Evolutionary conservation across 2,113 vertebrate genomes (phyloP), one percentile per base, ranked within the genome.

Genomic region (Romanogobio albipinnatus): DNA sequence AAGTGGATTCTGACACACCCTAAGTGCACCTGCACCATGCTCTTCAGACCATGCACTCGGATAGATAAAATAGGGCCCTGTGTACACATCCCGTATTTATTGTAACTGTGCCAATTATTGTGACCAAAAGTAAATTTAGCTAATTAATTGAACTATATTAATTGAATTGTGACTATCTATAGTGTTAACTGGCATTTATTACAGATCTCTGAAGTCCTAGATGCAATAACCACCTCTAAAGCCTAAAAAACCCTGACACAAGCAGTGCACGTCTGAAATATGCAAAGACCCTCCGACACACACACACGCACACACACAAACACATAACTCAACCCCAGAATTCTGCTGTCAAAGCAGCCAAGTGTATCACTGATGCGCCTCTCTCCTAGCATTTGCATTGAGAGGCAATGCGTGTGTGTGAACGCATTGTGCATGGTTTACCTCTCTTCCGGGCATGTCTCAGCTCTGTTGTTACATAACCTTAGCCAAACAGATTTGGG

Each of bases 381-480:
- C 79, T 84, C 64, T 26, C 56, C 76, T 19, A 81, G 59, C 39
- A 75, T 79, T 75, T 82, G 76, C 33, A 80, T 51, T 84, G 61
- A 61, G 71, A 81, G 53, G 53, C 58, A 64, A 51, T 53, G 78
- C 56, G 8, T 83, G 68, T 83, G 68, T 78, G 64, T 83, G 33
- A 73, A 5, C 4, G 51, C 39, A 70, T 76, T 43, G 33, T 85
- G 66, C n/a, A 24, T 45, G 43, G 76, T 87, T 64, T 84, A 58
- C 43, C 51, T 81, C 70, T 84, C 39, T 56, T 84, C 26, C 17
- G 61, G 84, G 39, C 58, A 73, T 84, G 81, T 78, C 76, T 58
- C 71, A 59, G 70, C 76, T 73, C 59, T 79, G 62, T 66, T 82
- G 62, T 84, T 84, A 83, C 61, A 81, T 84, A 86, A 88, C 49